Evolutionary conservation across 2,113 vertebrate species (phyloP).

Genomic region (Corynorhinus townsendii): DNA sequence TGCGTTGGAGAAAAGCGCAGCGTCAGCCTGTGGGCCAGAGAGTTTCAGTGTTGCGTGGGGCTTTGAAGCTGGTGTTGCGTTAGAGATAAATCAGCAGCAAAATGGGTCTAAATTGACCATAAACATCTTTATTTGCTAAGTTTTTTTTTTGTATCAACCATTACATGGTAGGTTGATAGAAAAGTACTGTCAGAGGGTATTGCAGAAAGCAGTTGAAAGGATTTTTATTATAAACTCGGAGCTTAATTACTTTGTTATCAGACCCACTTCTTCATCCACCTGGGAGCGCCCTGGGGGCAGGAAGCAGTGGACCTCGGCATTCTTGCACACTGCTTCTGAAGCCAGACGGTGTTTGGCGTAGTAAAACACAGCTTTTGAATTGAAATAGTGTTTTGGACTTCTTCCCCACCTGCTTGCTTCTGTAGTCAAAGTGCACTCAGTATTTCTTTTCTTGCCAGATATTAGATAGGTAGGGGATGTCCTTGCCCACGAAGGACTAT

Average conservation of each 20-base stretch:
- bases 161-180: neutral
- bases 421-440: neutral
- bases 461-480: neutral
- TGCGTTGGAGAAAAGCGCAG: neutral
- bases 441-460: neutral
- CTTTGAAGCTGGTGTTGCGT: slow-evolving; percentile 1
- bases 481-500: neutral
- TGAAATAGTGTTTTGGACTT: neutral
- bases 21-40: neutral
- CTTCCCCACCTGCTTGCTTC: neutral
- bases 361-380: neutral
- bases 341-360: neutral
- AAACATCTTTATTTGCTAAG: neutral
- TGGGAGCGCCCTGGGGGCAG: accelerated
- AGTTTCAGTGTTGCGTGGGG: neutral
- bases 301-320: neutral
- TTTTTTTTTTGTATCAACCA: neutral
- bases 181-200: neutral
- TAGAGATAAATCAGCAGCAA: slow-evolving; percentile 1
- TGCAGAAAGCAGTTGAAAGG: neutral
- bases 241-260: neutral
- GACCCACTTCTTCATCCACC: neutral
- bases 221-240: neutral
- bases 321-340: neutral
- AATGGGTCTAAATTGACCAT: neutral